Percentiles rank a stretch among this genome's conserved stretches.
phyloP scores from a whole-genome alignment of 2,888 invertebrate species.

The Pristionchus arcanus region DNA sequence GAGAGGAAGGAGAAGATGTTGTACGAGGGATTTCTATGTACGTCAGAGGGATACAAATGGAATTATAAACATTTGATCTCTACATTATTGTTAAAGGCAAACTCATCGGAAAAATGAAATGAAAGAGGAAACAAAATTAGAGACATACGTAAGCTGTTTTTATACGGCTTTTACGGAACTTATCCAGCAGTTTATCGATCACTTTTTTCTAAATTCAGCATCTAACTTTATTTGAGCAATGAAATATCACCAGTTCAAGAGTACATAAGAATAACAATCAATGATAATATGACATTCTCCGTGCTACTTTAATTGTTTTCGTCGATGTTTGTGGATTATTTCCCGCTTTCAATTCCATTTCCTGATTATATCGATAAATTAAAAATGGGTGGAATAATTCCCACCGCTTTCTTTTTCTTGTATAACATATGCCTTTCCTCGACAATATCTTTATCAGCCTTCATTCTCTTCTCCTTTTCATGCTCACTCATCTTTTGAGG shows the following conservation, averaged over 20 bases:
- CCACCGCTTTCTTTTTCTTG: background rate
- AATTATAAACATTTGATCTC: background rate
- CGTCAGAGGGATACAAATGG: background rate
- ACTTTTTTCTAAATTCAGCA: background rate
- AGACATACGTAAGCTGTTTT: background rate
- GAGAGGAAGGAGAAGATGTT: background rate
- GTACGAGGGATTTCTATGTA: background rate
- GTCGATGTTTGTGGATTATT: background rate
- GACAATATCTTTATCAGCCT: background rate
- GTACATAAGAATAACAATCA: background rate
- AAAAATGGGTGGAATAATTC: background rate
- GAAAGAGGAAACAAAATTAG: background rate
- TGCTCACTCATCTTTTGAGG: slow-evolving; percentile 15
- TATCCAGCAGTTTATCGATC: background rate
- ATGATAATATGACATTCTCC: slow-evolving; percentile 34
- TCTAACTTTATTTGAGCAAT: background rate
- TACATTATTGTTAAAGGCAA: background rate
- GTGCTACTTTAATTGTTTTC: background rate
- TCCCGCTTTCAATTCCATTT: background rate
- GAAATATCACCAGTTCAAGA: background rate
- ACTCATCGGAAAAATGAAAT: background rate
- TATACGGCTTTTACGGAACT: background rate
- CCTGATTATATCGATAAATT: background rate
- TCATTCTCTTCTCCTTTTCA: slow-evolving; percentile 12
- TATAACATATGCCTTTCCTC: background rate